Conservation (phyloP, 1,140 invertebrate genomes). For the Microplitis demolitor region DNA sequence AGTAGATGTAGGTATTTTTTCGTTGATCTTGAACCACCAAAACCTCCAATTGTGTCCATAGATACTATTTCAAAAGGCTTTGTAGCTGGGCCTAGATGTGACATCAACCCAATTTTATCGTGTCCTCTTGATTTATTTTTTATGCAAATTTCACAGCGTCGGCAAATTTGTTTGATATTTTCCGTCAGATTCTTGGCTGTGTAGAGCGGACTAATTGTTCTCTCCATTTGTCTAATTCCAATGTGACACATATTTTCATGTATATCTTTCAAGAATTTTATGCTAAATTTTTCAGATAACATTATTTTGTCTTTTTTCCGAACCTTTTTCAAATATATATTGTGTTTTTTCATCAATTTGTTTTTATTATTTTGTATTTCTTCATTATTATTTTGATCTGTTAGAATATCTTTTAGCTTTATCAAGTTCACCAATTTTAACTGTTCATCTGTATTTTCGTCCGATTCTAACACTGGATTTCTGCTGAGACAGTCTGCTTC, state of each 20-base stretch:
- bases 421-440: constrained; percentile 33
- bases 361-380: constrained; percentile 34
- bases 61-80: constrained; percentile 48
- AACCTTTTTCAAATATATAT: constrained; percentile 28
- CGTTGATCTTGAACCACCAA: constrained; percentile 27
- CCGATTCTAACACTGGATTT: constrained; percentile 34
- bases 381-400: constrained; percentile 35
- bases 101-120: constrained; percentile 37
- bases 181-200: constrained; percentile 33
- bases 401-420: constrained; percentile 20
- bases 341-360: constrained; percentile 18
- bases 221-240: constrained; percentile 34
- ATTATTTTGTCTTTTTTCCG: constrained; percentile 40
- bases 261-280: constrained; percentile 1
- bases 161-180: constrained; percentile 33
- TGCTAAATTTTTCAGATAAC: constrained; percentile 30
- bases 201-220: constrained; percentile 34
- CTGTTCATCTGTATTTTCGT: constrained; percentile 27
- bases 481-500: constrained; percentile 36
- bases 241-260: constrained; percentile 29
- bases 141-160: constrained; percentile 41
- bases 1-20: constrained; percentile 1
- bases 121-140: constrained; percentile 46
- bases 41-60: constrained; percentile 41
- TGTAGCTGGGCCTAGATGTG: constrained; percentile 39